These are phyloP conservation scores for Rotaria macrura DNA, from an alignment of 2,888 invertebrate species.

Conservation along the genomic window DNA sequence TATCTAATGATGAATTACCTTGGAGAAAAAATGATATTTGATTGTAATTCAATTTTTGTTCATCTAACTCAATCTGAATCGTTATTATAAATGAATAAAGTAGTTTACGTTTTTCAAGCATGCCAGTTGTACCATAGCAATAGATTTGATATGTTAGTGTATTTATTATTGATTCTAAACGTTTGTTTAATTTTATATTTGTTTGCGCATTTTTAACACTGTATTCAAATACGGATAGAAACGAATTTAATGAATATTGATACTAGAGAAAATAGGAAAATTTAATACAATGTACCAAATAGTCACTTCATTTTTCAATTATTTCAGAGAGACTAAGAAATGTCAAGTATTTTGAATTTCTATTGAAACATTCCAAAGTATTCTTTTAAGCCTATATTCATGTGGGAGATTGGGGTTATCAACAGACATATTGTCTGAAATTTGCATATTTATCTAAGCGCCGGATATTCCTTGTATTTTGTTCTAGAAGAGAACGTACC, in stretches of 20 bases:
- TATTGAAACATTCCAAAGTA: too few species aligned
- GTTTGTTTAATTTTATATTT: slow-evolving; percentile 63
- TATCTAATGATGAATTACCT: slow-evolving; percentile 61
- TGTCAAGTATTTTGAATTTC: too few species aligned
- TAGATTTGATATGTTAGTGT: slow-evolving; percentile 77
- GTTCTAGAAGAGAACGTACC: too few species aligned
- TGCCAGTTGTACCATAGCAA: slow-evolving; percentile 76
- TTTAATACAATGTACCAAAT: not conserved
- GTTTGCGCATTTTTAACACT: slow-evolving; percentile 72
- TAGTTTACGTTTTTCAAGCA: slow-evolving; percentile 79
- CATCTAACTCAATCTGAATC: slow-evolving; percentile 66
- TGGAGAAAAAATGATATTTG: slow-evolving; percentile 83
- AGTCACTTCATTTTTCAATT: too few species aligned
- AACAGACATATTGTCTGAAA: too few species aligned
- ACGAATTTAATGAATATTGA: slow-evolving; percentile 75
- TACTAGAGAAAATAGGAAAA: slow-evolving; percentile 51
- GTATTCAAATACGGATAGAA: slow-evolving; percentile 70
- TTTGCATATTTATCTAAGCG: too few species aligned
- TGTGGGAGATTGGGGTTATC: too few species aligned
- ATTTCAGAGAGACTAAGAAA: too few species aligned
- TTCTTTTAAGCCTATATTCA: too few species aligned
- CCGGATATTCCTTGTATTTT: too few species aligned
- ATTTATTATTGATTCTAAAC: slow-evolving; percentile 69
- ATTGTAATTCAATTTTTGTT: slow-evolving; percentile 57
- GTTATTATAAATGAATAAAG: slow-evolving; percentile 82